These are phyloP conservation scores for Coluber constrictor DNA, from an alignment of 2,797 vertebrate genomes.

Conservation along the genomic window DNA sequence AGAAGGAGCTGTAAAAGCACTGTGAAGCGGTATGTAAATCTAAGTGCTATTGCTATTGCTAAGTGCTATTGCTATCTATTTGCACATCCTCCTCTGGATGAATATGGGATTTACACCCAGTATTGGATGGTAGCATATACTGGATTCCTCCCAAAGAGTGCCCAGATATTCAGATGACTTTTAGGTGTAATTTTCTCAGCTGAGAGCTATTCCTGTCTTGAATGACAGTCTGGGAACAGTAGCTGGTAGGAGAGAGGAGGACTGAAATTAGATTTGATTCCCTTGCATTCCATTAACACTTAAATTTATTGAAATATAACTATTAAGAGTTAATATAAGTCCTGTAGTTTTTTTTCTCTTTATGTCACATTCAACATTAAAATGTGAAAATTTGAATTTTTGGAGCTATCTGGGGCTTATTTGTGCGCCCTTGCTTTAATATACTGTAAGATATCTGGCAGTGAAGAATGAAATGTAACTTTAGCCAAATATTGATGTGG, in stretches of 20 bases:
- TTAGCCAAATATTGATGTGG: neutral
- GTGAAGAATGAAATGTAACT: neutral
- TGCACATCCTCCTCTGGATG: neutral
- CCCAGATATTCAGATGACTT: neutral
- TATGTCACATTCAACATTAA: neutral
- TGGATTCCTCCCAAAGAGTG: neutral
- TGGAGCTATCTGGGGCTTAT: neutral
- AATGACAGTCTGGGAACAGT: neutral
- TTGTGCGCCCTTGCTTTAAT: neutral
- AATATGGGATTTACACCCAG: neutral
- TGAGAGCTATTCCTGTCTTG: neutral
- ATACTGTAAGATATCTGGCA: neutral
- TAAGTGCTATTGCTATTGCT: no score
- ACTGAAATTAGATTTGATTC: neutral
- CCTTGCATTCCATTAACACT: neutral
- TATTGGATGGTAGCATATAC: neutral
- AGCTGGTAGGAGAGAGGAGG: neutral
- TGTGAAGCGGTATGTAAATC: no score
- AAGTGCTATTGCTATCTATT: rapidly evolving
- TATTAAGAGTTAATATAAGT: neutral
- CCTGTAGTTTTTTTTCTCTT: neutral
- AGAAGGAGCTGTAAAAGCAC: no score
- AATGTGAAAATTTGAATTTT: neutral
- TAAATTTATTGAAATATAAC: neutral
- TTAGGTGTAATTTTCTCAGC: neutral